These are phyloP conservation scores for Amazona guildingii DNA, from an alignment of 2,113 vertebrate genomes.

Conservation along the genomic window DNA sequence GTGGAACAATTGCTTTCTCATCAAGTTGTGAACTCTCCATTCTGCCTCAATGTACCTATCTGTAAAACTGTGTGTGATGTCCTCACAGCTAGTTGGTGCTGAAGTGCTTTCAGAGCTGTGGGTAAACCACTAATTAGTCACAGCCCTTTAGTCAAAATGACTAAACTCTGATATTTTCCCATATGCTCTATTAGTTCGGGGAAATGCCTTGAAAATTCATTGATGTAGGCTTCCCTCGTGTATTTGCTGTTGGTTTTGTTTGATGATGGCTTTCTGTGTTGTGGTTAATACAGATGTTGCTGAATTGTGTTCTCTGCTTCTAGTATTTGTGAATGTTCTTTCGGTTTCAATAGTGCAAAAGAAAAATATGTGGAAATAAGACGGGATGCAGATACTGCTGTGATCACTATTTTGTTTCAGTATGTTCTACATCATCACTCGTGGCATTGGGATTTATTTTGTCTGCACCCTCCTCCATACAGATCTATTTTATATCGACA, in stretches of 20 bases:
- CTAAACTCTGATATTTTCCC: not conserved
- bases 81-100: not conserved
- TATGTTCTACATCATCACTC: not conserved
- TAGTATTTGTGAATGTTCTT: not conserved
- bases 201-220: not conserved
- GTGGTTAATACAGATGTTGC: conserved; percentile 8
- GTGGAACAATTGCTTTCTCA: not conserved
- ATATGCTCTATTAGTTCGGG: not conserved
- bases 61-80: not conserved
- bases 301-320: not conserved
- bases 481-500: not conserved
- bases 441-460: not conserved
- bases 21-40: not conserved
- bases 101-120: not conserved
- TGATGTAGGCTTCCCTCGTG: conserved; percentile 8
- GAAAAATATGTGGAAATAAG: not conserved
- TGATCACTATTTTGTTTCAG: not conserved
- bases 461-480: not conserved
- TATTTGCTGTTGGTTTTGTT: not conserved
- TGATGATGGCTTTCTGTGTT: not conserved
- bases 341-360: conserved; percentile 7
- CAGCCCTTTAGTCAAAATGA: conserved; percentile 12
- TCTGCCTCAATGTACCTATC: not conserved
- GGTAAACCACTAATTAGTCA: conserved; percentile 4
- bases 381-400: not conserved